Evolutionary conservation across 2,797 vertebrate genomes (phyloP), one percentile per base, ranked within the genome.

Genomic region (Cyprinella venusta): DNA sequence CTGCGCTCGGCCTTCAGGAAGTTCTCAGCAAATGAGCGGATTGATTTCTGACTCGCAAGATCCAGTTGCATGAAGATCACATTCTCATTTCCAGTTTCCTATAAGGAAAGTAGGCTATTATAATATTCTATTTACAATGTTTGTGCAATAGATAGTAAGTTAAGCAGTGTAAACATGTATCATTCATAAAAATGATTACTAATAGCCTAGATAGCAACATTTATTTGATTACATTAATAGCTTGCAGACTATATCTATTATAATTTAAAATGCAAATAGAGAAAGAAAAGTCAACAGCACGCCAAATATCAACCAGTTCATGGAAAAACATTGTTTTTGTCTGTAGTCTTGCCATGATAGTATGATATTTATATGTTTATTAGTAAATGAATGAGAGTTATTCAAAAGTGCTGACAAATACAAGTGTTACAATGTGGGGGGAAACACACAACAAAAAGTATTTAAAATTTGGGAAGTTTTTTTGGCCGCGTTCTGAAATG

Each of bases 31-130:
- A 86, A 86, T 8, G 59, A n/a, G 10, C 72, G 59, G 26, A 86
- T 52, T 3, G 82, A 84, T 54, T 84, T 86, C 30, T 70, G 45
- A 54, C 82, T 86, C 1, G 65, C 82, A 19, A 86, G 78, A 65
- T 86, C 85, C 45, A 86, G 59, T 1, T 76, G 78, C 85, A 86
- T 84, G 59, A 81, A 86, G 10, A 81, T 36, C 56, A 86, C 82
- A 4, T 52, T 48, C 16, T 84, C 59, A 26, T 78, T 84, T 15
- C 85, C 72, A 30, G 78, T 81, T 36, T 81, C 82, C 85, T 86
- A 8, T 10, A 1, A 76, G 26, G 13, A 45, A 30, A 76, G 21
- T 13, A n/a, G n/a, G n/a, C n/a, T n/a, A 38, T 38, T 12, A 9
- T 6, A 68, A 56, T 36, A 16, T 74, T 38, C 2, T n/a, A 16